Percentiles rank a stretch among this genome's conserved stretches.
Conservation (phyloP, 2,797 vertebrate species). For the Tragelaphus eurycerus region DNA sequence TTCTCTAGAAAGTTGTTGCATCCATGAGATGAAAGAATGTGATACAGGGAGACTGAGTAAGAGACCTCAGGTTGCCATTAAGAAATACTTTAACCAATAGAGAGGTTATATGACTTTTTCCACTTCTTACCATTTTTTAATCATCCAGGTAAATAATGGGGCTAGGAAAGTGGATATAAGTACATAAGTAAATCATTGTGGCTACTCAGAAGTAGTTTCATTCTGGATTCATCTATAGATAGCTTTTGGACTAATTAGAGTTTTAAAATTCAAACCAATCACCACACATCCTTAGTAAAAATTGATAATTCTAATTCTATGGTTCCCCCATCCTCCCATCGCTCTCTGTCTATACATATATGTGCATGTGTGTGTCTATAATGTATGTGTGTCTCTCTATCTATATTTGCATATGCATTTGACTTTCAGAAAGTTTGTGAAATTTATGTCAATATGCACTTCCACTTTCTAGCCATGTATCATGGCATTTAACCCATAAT, state of each 20-base stretch:
- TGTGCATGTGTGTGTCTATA: neutral
- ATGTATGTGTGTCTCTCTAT: neutral
- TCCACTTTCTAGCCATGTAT: neutral
- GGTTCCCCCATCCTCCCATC: neutral
- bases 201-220: neutral
- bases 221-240: neutral
- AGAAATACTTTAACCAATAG: neutral
- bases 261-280: conserved; percentile 10
- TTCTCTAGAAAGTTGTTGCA: neutral
- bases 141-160: neutral
- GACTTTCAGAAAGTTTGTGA: neutral
- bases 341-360: neutral
- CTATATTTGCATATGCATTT: neutral
- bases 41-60: neutral
- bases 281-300: neutral
- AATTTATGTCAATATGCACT: neutral
- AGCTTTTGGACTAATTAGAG: neutral
- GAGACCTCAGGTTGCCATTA: neutral
- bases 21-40: neutral
- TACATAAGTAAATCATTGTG: neutral
- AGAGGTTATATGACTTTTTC: neutral
- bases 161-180: neutral
- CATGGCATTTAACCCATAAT: neutral
- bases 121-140: neutral
- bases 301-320: neutral